Percentiles rank a stretch among this genome's conserved stretches.
These are phyloP conservation scores for Myiagra hebetior DNA, from an alignment of 2,113 vertebrate genomes.

Conservation along the genomic window DNA sequence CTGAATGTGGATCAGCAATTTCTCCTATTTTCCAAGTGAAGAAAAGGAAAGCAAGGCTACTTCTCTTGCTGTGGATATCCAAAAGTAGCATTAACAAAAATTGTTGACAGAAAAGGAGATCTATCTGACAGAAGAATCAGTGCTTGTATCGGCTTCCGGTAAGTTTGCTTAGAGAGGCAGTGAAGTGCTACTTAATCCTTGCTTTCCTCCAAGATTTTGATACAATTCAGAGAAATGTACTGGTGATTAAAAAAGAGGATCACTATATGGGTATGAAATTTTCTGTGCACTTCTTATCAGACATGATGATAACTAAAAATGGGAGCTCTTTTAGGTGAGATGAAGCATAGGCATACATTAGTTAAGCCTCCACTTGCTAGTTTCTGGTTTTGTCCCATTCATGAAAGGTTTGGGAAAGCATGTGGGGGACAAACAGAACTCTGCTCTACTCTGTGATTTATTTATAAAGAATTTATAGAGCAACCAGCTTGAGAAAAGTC, in stretches of 20 bases:
- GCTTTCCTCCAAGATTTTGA: not conserved
- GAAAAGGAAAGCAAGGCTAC: not conserved
- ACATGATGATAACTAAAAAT: not conserved
- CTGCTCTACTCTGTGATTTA: not conserved
- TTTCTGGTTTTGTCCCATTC: not conserved
- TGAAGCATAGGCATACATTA: not conserved
- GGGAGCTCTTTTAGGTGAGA: not conserved
- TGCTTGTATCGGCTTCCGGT: not conserved
- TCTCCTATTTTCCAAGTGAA: not conserved
- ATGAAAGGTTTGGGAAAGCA: not conserved
- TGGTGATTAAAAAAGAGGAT: not conserved
- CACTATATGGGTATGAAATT: rapidly evolving
- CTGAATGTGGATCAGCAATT: not conserved
- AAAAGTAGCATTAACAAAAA: not conserved
- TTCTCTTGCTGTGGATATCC: not conserved
- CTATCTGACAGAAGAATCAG: not conserved
- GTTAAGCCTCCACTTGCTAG: not conserved
- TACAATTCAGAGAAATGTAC: not conserved
- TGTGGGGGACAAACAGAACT: not conserved
- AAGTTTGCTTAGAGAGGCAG: not conserved
- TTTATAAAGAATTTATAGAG: not conserved
- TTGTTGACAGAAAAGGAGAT: not conserved
- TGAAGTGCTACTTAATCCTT: not conserved
- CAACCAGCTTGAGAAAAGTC: not conserved
- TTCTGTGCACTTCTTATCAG: not conserved